Percentiles rank a stretch among this genome's conserved stretches.
These are phyloP conservation scores for Bubalus kerabau DNA, from an alignment of 2,113 vertebrate species.

Conservation along the genomic window DNA sequence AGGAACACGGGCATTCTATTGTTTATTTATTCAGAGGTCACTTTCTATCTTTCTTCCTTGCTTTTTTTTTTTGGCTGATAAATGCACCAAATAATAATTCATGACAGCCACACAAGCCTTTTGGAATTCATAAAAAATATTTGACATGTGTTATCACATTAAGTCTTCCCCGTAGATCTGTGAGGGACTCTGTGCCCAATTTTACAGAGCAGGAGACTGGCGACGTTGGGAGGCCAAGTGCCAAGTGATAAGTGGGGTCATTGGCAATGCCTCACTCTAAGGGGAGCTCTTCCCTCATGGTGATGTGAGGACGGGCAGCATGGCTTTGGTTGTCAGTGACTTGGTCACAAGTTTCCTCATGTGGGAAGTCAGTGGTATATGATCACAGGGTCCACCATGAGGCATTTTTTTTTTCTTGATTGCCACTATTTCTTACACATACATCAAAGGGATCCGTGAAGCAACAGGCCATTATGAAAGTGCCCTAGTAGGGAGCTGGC, in stretches of 20 bases:
- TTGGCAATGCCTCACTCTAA: accelerated
- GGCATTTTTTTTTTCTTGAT: neutral
- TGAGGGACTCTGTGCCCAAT: neutral
- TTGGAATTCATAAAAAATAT: neutral
- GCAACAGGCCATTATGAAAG: neutral
- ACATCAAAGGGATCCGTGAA: neutral
- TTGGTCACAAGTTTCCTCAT: neutral
- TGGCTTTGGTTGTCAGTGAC: neutral
- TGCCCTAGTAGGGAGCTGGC: neutral
- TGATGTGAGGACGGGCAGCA: accelerated
- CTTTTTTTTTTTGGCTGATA: neutral
- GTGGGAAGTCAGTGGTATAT: neutral
- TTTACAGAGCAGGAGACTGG: neutral
- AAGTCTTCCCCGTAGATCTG: neutral
- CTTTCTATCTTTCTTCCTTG: neutral
- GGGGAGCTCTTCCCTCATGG: no score
- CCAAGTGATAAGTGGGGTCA: neutral
- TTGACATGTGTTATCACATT: neutral
- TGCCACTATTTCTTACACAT: neutral
- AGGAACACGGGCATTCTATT: neutral
- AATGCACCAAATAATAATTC: neutral
- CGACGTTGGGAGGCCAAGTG: neutral
- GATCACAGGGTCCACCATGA: neutral
- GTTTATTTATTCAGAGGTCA: neutral
- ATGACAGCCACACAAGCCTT: neutral